Conservation (phyloP, 2,113 vertebrate species). For the Microcebus tavaratra region DNA sequence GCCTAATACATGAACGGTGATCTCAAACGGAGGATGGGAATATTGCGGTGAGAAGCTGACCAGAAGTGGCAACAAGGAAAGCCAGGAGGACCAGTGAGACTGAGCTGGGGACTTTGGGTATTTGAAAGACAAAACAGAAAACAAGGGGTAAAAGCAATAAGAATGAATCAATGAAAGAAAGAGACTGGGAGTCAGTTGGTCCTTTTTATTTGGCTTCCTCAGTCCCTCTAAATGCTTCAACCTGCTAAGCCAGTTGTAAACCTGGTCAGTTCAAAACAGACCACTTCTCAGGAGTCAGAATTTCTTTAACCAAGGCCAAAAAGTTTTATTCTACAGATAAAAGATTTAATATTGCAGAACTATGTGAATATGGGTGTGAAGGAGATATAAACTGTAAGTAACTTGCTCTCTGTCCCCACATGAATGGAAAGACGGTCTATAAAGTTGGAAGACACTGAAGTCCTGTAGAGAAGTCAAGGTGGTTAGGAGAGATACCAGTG, state of each 20-base stretch:
- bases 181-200: background rate
- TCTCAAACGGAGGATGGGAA: background rate
- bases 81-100: background rate
- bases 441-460: background rate
- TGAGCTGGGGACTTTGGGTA: background rate
- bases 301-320: background rate
- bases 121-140: background rate
- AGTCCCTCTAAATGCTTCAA: background rate
- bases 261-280: background rate
- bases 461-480: background rate
- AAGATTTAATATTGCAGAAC: background rate
- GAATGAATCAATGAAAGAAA: background rate
- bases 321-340: background rate
- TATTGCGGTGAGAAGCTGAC: background rate
- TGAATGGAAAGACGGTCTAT: background rate
- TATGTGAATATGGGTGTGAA: background rate
- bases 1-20: background rate
- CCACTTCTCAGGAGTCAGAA: background rate
- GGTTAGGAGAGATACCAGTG: background rate
- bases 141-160: background rate
- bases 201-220: background rate
- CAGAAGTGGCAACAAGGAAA: background rate
- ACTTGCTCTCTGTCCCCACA: background rate
- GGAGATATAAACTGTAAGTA: background rate
- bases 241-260: background rate